These are phyloP conservation scores for Rhaphigaster nebulosa DNA, from an alignment of 2,888 invertebrate genomes.

Conservation along the genomic window DNA sequence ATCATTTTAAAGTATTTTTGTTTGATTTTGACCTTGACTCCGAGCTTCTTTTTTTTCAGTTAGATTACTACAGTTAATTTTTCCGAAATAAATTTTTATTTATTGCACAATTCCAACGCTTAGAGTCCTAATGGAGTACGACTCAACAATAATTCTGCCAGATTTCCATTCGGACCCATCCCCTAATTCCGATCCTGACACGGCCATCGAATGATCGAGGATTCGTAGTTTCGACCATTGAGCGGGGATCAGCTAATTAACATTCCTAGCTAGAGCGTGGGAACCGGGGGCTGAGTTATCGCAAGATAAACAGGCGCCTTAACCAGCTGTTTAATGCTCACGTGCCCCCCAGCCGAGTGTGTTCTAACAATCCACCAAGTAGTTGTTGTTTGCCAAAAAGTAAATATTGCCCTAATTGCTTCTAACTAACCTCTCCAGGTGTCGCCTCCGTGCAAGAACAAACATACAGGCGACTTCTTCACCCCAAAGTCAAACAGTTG, in stretches of 20 bases:
- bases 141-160: neutral
- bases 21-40: too few species aligned
- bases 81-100: too few species aligned
- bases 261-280: conserved; percentile 15
- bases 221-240: neutral
- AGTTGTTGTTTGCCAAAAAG: neutral
- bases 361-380: neutral
- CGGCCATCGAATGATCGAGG: neutral
- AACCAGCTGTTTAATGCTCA: conserved; percentile 31
- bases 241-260: neutral
- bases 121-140: neutral
- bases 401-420: conserved; percentile 22
- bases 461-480: neutral
- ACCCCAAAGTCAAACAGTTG: neutral
- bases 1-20: too few species aligned
- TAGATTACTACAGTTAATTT: too few species aligned
- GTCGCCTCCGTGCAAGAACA: neutral
- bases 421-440: conserved; percentile 14
- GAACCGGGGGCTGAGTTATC: neutral
- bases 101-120: neutral
- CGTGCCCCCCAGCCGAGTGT: neutral
- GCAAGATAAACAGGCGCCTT: conserved; percentile 41
- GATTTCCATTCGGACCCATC: neutral
- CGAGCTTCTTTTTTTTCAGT: too few species aligned
- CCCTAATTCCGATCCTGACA: neutral